Evolutionary conservation across 2,888 invertebrate genomes (phyloP).

Genomic region (Druceiella hillmani): DNA sequence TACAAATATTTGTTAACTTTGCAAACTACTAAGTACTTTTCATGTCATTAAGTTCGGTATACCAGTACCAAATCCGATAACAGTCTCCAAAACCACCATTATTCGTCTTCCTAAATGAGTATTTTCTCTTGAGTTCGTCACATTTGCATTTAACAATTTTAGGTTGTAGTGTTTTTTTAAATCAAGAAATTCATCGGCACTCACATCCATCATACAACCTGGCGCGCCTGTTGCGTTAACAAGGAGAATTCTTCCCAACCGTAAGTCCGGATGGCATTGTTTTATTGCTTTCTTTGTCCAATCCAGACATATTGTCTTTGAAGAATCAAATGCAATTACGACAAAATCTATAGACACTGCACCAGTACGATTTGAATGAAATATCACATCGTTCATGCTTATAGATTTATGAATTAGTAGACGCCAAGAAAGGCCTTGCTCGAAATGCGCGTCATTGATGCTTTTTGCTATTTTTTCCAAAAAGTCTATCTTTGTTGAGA

Average conservation of each 20-base stretch:
- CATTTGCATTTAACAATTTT: conserved; percentile 39
- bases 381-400: conserved; percentile 33
- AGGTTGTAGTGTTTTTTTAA: conserved; percentile 35
- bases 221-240: conserved; percentile 42
- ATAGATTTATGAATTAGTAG: conserved; percentile 31
- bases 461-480: conserved; percentile 38
- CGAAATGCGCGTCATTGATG: conserved; percentile 33
- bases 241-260: conserved; percentile 36
- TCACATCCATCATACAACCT: conserved; percentile 38
- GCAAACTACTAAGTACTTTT: too few relatives aligned
- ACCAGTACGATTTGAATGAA: conserved; percentile 34
- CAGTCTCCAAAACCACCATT: conserved; percentile 39
- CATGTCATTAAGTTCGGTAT: conserved; percentile 42
- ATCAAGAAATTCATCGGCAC: conserved; percentile 34
- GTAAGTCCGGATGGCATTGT: conserved; percentile 41
- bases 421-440: conserved; percentile 39
- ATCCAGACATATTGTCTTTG: conserved; percentile 38
- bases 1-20: too few relatives aligned
- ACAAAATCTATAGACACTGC: conserved; percentile 41
- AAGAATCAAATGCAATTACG: conserved; percentile 39
- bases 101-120: conserved; percentile 35
- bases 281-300: conserved; percentile 37
- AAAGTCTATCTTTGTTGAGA: conserved; percentile 38
- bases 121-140: conserved; percentile 32
- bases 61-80: conserved; percentile 40